Percentiles rank a stretch among this genome's conserved stretches.
phyloP scores from a whole-genome alignment of 2,888 invertebrate species.

The Bellardia bayeri region DNA sequence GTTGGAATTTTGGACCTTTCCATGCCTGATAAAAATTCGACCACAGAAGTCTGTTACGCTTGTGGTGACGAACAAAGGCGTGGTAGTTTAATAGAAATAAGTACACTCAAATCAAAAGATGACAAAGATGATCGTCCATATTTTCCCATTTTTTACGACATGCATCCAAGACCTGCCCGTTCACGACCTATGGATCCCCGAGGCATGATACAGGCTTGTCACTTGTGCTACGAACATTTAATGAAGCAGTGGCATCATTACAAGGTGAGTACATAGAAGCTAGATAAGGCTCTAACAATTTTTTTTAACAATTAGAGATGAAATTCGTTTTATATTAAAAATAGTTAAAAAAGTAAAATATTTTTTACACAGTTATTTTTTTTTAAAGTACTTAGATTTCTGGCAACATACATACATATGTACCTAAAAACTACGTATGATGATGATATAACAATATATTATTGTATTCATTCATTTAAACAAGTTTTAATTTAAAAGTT shows the following conservation, averaged over 20 bases:
- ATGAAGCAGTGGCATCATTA: slow-evolving; percentile 94
- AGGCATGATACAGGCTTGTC: slow-evolving; percentile 92
- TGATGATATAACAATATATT: too few species aligned
- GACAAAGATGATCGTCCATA: slow-evolving; percentile 86
- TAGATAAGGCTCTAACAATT: background rate
- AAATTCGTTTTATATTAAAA: too few species aligned
- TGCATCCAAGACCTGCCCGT: slow-evolving; percentile 93
- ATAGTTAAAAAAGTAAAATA: too few species aligned
- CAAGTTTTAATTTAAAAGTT: too few species aligned
- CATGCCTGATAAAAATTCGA: slow-evolving; percentile 96
- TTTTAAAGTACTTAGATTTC: too few species aligned
- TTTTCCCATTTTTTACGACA: slow-evolving; percentile 90
- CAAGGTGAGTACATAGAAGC: slow-evolving; percentile 85
- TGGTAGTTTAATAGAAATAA: slow-evolving; percentile 90
- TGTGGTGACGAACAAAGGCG: slow-evolving; percentile 95
- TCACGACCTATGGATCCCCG: slow-evolving; percentile 94
- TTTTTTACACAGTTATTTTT: too few species aligned
- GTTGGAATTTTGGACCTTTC: slow-evolving; percentile 94
- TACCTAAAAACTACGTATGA: too few species aligned
- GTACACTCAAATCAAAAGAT: slow-evolving; percentile 86
- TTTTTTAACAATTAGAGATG: too few species aligned
- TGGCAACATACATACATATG: too few species aligned
- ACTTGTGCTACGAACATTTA: slow-evolving; percentile 93
- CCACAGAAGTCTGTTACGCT: slow-evolving; percentile 95
- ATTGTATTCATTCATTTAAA: too few species aligned